Evolutionary conservation across 2,113 vertebrate genomes (phyloP), one percentile per base, ranked within the genome.

Genomic region (Anarhynchus alexandrinus): DNA sequence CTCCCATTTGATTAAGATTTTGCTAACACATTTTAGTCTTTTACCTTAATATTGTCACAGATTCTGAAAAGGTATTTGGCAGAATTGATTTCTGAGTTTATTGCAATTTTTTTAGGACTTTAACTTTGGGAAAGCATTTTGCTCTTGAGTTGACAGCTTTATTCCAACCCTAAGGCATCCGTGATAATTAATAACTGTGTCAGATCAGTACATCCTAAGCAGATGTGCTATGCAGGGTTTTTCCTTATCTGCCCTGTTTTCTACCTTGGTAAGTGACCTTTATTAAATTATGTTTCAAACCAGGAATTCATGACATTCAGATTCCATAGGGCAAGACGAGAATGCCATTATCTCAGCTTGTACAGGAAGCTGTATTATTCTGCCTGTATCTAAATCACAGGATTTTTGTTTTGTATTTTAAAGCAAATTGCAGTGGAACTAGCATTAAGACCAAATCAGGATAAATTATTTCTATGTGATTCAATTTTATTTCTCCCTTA

Each of bases 121-220:
- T 83, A 85, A 66, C 57, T 95, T 90, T 84, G 25, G 27, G 52
- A 92, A 96, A 91, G 36, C 13, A 70, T 80, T 96, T 92, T 91
- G 32, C 58, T 91, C 76, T 59, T 79, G 61, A 93, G 61, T 72
- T 95, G 84, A 94, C 83, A 95, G 84, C 20, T 94, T 97, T 94
- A 91, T 95, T 97, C 88, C 62, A 85, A 58, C 88, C 88, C 86
- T 85, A 87, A 97, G 93, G 96, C 96, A 93, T 70, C 57, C 8
- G 3, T 65, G 88, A 66, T 97, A 97, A 96, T 97, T 97, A 97
- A 97, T 96, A 96, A 94, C 70, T 66, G 11, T 94, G 91, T 93
- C 94, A 96, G 77, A 80, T 91, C 34, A 14, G 81, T 80, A 89
- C 74, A 87, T 84, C 78, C 77, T 66, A 93, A 89, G 57, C 96